A percentile compares a stretch with the other conserved stretches of the same genome.
These are phyloP conservation scores for Boloria euphrosyne DNA, from an alignment of 2,888 invertebrate species.

Conservation along the genomic window DNA sequence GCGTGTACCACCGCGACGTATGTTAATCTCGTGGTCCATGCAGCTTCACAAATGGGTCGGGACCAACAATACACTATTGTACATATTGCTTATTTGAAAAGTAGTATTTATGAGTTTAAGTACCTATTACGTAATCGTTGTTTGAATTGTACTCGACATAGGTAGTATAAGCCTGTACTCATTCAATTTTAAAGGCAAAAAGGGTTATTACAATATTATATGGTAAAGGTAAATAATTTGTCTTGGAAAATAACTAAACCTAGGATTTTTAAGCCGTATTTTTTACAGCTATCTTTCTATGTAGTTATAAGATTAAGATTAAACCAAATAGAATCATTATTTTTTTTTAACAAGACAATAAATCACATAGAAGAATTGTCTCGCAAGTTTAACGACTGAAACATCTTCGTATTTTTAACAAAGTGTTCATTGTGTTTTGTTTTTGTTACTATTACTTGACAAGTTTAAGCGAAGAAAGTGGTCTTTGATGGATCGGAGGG, in stretches of 20 bases:
- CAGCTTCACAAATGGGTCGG: conserved; percentile 3
- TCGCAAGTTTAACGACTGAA: background rate
- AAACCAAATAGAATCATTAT: too few species aligned
- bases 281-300: too few species aligned
- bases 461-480: conserved; percentile 35
- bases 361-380: background rate
- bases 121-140: conserved; percentile 10
- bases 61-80: conserved; percentile 20
- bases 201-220: too few species aligned
- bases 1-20: conserved; percentile 7
- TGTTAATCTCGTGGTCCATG: conserved; percentile 5
- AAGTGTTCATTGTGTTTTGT: conserved; percentile 18
- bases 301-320: too few species aligned
- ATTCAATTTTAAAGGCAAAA: too few species aligned
- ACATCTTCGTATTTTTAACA: conserved; percentile 9
- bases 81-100: conserved; percentile 11
- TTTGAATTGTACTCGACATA: too few species aligned
- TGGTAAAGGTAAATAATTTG: too few species aligned
- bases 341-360: background rate
- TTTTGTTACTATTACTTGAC: conserved; percentile 27
- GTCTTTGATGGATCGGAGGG: conserved; percentile 40
- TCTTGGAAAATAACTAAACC: too few species aligned
- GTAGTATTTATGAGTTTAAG: background rate
- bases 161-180: too few species aligned
- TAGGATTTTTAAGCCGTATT: too few species aligned